phyloP scores from a whole-genome alignment of 2,888 invertebrate genomes.

The Eucera pruinosa region DNA sequence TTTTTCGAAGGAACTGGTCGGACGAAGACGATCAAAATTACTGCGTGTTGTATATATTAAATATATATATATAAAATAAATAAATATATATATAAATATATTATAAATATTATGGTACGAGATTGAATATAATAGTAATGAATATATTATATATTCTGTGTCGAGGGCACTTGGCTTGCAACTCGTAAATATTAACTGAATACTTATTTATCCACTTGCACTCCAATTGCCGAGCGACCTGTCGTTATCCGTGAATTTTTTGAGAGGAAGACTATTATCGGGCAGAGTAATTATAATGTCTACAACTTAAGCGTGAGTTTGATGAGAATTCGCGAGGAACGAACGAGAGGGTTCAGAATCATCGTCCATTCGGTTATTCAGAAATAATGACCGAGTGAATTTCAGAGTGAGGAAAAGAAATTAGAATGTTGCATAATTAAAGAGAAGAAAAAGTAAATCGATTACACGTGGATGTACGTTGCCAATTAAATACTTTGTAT shows the following conservation, averaged over 20 bases:
- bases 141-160: slow-evolving; percentile 73
- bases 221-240: slow-evolving; percentile 79
- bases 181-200: slow-evolving; percentile 74
- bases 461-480: slow-evolving; percentile 67
- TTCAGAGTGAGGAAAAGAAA: slow-evolving; percentile 1
- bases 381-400: background rate
- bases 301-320: slow-evolving; percentile 62
- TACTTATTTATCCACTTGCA: slow-evolving; percentile 77
- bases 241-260: slow-evolving; percentile 81
- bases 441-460: slow-evolving; percentile 58
- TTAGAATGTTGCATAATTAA: slow-evolving; percentile 32
- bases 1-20: slow-evolving; percentile 49
- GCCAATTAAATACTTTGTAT: slow-evolving; percentile 67
- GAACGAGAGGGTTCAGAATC: slow-evolving; percentile 18
- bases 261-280: slow-evolving; percentile 75
- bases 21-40: slow-evolving; percentile 68
- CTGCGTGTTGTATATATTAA: slow-evolving; percentile 83
- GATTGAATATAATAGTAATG: slow-evolving; percentile 79
- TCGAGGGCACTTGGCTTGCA: slow-evolving; percentile 80
- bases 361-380: background rate
- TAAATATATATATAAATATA: slow-evolving; percentile 78
- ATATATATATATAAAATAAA: slow-evolving; percentile 74
- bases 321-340: slow-evolving; percentile 35
- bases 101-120: slow-evolving; percentile 81
- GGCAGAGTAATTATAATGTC: slow-evolving; percentile 72